Evolutionary conservation across 1,140 invertebrate genomes (phyloP), one percentile per base, ranked within the genome.

Genomic region (Lordiphosa collinella): DNA sequence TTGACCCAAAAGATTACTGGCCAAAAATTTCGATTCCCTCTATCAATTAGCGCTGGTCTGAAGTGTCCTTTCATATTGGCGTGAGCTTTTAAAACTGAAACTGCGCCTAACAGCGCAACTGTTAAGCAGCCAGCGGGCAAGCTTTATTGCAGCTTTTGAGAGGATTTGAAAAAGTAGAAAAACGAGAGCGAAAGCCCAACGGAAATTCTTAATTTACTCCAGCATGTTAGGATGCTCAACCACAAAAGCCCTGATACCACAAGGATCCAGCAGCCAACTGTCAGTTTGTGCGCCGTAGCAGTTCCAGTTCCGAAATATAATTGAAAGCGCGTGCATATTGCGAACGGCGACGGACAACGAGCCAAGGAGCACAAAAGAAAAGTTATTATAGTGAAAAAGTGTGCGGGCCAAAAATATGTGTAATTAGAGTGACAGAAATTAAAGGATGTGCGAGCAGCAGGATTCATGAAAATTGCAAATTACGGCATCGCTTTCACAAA

Each of bases 371-470:
- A 70, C 25, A 29, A 29, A 58, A 44, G 49, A 70, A 84, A 69
- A 69, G 18, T 22, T 69, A 56, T 61, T 71, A 44, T 65, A 85
- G 79, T 85, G 78, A 78, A 84, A 84, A 84, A 70, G 55, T 69
- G 44, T 37, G 44, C 57, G 41, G 49, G 41, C 44, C 44, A 47
- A 16, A 41, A 46, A 58, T 82, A 71, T 49, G 49, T 82, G 62
- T 35, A 67, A 72, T 78, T 82, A 69, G 55, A 54, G 50, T 71
- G 54, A 36, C 43, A 56, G 67, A 56, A 71, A 67, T 55, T 40
- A 65, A 68, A 76, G 71, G 51, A 71, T 76, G 47, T 35, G 54
- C 35, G 29, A 14, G 29, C 22, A 14, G 32, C 22, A 16, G 48
- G 35, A 52, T 61, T 37, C n/a, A 51, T 44, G 18, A 32, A 75